A percentile compares a stretch with the other conserved stretches of the same genome.
Evolutionary conservation across 2,888 invertebrate species (phyloP).

Genomic region (Hesperia comma): DNA sequence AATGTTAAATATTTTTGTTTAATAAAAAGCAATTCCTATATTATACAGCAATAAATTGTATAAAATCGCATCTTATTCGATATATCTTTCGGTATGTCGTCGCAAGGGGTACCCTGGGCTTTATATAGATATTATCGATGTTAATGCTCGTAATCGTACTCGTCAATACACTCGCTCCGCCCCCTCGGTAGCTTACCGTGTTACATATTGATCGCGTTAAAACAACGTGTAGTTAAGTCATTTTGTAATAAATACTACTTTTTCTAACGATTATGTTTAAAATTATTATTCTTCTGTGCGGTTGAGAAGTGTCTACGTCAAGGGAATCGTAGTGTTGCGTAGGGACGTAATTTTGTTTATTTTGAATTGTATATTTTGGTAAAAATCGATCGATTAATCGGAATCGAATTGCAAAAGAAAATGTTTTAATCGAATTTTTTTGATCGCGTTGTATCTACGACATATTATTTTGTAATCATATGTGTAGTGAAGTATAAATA

Average conservation of each 20-base stretch:
- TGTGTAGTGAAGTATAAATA: no score
- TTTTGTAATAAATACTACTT: conserved; percentile 6
- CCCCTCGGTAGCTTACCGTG: neutral
- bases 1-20: no score
- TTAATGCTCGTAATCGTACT: neutral
- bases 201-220: neutral
- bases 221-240: neutral
- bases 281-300: neutral
- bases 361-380: conserved; percentile 1
- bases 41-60: no score
- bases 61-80: no score
- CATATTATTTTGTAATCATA: neutral
- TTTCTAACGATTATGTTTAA: conserved; percentile 4
- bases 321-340: neutral
- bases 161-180: neutral
- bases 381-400: neutral
- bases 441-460: no score
- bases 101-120: no score
- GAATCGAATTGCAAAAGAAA: neutral
- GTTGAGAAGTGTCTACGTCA: neutral
- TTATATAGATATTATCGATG: neutral
- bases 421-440: neutral
- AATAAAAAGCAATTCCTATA: no score
- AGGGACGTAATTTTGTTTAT: neutral
- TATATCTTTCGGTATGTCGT: neutral